Evolutionary conservation across 2,888 invertebrate genomes (phyloP).

Genomic region (Microctonus aethiopoides): DNA sequence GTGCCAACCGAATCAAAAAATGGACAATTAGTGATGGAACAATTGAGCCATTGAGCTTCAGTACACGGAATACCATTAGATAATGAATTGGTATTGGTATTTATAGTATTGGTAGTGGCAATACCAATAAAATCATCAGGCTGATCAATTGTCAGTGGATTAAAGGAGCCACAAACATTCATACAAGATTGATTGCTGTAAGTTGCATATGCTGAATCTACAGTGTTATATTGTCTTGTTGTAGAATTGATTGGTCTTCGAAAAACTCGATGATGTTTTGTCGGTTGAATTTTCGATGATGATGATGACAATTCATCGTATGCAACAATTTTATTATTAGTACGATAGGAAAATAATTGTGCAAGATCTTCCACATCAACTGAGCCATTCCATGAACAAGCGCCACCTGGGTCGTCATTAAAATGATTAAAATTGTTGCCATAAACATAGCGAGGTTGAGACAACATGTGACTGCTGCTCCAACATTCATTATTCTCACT

Average conservation of each 20-base stretch:
- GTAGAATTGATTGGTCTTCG: constrained; percentile 12
- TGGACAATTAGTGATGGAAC: constrained; percentile 57
- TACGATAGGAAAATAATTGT: background rate
- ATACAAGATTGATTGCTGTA: background rate
- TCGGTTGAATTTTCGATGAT: constrained; percentile 10
- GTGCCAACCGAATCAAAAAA: constrained; percentile 44
- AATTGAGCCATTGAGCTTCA: constrained; percentile 60
- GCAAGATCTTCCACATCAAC: constrained; percentile 59
- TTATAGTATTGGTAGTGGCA: background rate
- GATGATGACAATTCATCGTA: background rate
- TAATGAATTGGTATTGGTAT: background rate
- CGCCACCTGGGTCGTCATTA: background rate
- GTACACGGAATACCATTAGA: constrained; percentile 46
- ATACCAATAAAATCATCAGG: background rate
- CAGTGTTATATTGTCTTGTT: background rate
- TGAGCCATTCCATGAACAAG: constrained; percentile 32
- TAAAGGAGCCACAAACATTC: constrained; percentile 6
- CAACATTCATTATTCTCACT: constrained; percentile 12
- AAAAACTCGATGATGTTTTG: constrained; percentile 23
- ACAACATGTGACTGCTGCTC: background rate
- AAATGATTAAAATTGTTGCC: background rate
- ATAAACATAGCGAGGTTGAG: background rate
- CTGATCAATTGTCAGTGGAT: background rate
- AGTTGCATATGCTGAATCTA: background rate
- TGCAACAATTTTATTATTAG: background rate